These are phyloP conservation scores for Watsonalla cultraria DNA, from an alignment of 2,888 invertebrate species.

Conservation along the genomic window DNA sequence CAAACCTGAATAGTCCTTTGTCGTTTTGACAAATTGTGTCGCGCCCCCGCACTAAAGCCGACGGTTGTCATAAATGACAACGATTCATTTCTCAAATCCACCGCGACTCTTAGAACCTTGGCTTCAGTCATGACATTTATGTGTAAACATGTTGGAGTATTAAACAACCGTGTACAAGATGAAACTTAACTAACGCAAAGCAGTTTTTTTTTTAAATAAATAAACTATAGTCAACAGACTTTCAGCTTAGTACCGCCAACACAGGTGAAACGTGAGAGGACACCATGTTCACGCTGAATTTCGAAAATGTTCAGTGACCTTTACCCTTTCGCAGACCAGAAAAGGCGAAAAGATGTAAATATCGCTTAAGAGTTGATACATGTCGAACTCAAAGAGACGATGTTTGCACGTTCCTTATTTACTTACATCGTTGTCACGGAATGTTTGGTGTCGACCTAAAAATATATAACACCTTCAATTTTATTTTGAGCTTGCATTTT, in stretches of 20 bases:
- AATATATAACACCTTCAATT: conserved; percentile 1
- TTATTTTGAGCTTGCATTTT: conserved; percentile 1
- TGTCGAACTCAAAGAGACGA: too few species aligned
- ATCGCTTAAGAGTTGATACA: too few species aligned
- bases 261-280: too few species aligned
- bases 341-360: too few species aligned
- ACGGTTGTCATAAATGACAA: conserved; percentile 20
- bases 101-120: conserved; percentile 6
- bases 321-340: too few species aligned
- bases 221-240: too few species aligned
- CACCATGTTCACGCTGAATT: too few species aligned
- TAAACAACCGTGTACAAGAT: not conserved
- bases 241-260: too few species aligned
- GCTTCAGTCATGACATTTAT: not conserved
- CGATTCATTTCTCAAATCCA: conserved; percentile 15
- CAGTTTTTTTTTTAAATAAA: too few species aligned
- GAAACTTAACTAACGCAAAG: not conserved
- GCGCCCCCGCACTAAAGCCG: conserved; percentile 25
- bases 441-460: conserved; percentile 1
- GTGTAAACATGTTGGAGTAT: not conserved
- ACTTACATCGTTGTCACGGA: not conserved
- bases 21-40: conserved; percentile 48
- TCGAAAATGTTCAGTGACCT: too few species aligned
- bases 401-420: not conserved
- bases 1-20: conserved; percentile 42